phyloP scores from a whole-genome alignment of 2,888 invertebrate genomes.

The Nephrotoma flavescens region DNA sequence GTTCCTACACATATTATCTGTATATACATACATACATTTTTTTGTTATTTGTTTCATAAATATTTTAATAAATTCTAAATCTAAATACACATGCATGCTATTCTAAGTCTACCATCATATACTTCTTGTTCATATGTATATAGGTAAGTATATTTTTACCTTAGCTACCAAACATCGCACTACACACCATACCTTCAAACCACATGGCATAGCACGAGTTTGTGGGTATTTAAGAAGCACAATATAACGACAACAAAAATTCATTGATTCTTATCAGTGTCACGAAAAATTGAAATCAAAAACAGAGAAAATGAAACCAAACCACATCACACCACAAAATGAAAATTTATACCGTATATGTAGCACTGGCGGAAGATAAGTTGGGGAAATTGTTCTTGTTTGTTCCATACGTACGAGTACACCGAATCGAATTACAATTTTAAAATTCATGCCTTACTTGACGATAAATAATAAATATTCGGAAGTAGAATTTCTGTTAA shows the following conservation, averaged over 20 bases:
- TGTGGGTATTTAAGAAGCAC: not conserved
- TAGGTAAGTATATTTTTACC: not conserved
- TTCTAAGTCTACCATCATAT: not conserved
- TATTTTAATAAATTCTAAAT: not conserved
- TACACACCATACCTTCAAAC: too few species aligned
- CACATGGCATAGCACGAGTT: not conserved
- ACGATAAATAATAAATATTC: not conserved
- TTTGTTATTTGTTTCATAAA: not conserved
- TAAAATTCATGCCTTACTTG: not conserved
- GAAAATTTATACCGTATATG: not conserved
- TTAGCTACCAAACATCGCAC: not conserved
- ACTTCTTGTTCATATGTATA: not conserved
- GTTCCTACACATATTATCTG: not conserved
- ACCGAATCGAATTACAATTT: not conserved
- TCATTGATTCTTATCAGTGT: not conserved
- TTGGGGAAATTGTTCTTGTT: not conserved
- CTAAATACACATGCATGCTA: not conserved
- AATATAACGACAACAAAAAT: not conserved
- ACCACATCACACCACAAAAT: not conserved
- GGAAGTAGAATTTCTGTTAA: not conserved
- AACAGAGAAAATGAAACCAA: not conserved
- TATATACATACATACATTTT: not conserved
- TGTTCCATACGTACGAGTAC: not conserved
- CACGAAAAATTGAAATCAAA: not conserved
- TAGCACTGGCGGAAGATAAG: not conserved